Evolutionary conservation across 2,797 vertebrate species (phyloP).

Genomic region (Lemur catta): DNA sequence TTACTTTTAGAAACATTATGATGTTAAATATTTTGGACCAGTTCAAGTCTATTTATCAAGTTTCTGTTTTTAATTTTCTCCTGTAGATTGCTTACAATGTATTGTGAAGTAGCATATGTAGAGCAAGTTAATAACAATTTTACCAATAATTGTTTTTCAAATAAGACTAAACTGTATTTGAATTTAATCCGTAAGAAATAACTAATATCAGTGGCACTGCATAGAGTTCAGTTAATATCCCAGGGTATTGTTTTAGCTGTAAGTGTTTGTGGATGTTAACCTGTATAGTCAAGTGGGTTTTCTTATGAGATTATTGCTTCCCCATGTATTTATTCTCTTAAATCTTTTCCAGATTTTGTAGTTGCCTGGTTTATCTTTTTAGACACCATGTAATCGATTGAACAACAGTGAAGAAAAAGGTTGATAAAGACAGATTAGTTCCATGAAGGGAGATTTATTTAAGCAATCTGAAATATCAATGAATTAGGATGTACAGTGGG

Average conservation of each 20-base stretch:
- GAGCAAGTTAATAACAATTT: constrained; percentile 33
- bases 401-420: constrained; percentile 40
- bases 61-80: neutral
- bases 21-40: neutral
- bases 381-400: constrained; percentile 55
- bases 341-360: neutral
- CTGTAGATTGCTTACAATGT: neutral
- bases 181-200: constrained; percentile 34
- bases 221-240: neutral
- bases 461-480: constrained; percentile 18
- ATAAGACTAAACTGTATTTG: constrained; percentile 39
- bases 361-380: constrained; percentile 50
- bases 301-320: neutral
- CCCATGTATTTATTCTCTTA: neutral
- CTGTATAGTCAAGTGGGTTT: neutral
- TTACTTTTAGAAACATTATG: neutral
- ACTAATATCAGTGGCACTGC: neutral
- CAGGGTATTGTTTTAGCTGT: neutral
- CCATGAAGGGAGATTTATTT: constrained; percentile 55
- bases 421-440: constrained; percentile 42
- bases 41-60: neutral
- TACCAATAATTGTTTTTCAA: constrained; percentile 39
- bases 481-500: neutral
- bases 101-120: constrained; percentile 8
- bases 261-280: neutral